phyloP scores from a whole-genome alignment of 2,888 invertebrate species.

The Drosophila hamatofila region DNA sequence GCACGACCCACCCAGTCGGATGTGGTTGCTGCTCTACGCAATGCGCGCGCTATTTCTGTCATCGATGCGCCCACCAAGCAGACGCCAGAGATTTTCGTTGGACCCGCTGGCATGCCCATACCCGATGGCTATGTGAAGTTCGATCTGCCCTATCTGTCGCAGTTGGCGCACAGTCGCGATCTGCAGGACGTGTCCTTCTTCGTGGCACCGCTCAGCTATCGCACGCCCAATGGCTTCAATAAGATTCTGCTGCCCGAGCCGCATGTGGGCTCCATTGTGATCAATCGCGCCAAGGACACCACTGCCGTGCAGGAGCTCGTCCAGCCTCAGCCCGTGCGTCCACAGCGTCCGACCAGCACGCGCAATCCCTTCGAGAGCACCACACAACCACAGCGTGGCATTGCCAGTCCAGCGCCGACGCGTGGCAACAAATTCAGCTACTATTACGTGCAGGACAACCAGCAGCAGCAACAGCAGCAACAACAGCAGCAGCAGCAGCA shows the following conservation, averaged over 20 bases:
- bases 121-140: conserved; percentile 92
- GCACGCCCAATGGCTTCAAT: conserved; percentile 93
- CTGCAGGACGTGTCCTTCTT: conserved; percentile 92
- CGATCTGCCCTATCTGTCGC: conserved; percentile 92
- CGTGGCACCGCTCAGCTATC: conserved; percentile 93
- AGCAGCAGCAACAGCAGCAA: conserved; percentile 51
- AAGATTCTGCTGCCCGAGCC: conserved; percentile 95
- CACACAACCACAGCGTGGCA: conserved; percentile 48
- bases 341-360: conserved; percentile 63
- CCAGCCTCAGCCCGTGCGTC: conserved; percentile 47
- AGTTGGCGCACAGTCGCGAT: conserved; percentile 86
- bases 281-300: conserved; percentile 86
- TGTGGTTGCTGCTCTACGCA: conserved; percentile 89
- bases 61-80: conserved; percentile 90
- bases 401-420: conserved; percentile 47
- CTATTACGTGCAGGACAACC: conserved; percentile 80
- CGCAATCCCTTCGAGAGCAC: conserved; percentile 67
- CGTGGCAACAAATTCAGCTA: conserved; percentile 83
- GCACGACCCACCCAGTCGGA: conserved; percentile 88
- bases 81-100: conserved; percentile 92
- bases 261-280: conserved; percentile 94
- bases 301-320: conserved; percentile 19
- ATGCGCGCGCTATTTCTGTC: conserved; percentile 91
- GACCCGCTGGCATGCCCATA: conserved; percentile 90
- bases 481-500: conserved; percentile 64